Evolutionary conservation across 2,888 invertebrate species (phyloP), one percentile per base, ranked within the genome.

Genomic region (Sabellastarte sp.): DNA sequence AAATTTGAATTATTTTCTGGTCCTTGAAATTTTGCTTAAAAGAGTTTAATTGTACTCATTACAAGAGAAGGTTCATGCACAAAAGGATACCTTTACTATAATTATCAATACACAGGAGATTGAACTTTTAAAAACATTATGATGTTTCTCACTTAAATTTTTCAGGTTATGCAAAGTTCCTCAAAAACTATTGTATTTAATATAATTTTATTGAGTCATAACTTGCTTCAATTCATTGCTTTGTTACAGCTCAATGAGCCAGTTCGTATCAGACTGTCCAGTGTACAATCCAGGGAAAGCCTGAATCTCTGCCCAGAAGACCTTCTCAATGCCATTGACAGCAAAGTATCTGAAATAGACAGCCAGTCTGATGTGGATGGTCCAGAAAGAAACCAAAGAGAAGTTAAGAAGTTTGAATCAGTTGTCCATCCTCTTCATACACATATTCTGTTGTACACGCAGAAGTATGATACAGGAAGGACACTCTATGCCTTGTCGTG

Each of bases 381-480:
- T 20, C 56, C 10, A 24, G 26, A 24, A 24, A 15, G 24, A n/a
- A n/a, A n/a, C n/a, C n/a, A 5, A 50, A 26, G 64, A 61, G 41
- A 57, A 41, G 57, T 52, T 59, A 52, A 32, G 41, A 15, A 58
- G 32, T 20, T 5, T 3, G 58, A 3, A 32, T 55, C 26, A 3
- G 5, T 52, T 30, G 86, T 91, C 50, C 90, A 91, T 80, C 90
- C 90, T 31, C 88, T 92, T 64, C 93, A 93, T 80, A 90, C 91
- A 29, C 93, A 71, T 59, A 88, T 94, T 85, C 87, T 93, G 52
- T 85, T 94, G 1, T 93, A 93, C 78, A 89, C 89, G 73, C 90
- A 90, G 68, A 89, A 90, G 26, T 92, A 91, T 75, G 93, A 93
- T 80, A 89, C 90, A 0, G 87, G 88, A 63, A 88, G 90, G 74